phyloP scores from a whole-genome alignment of 2,797 vertebrate species.

The Sebastes steindachneri region DNA sequence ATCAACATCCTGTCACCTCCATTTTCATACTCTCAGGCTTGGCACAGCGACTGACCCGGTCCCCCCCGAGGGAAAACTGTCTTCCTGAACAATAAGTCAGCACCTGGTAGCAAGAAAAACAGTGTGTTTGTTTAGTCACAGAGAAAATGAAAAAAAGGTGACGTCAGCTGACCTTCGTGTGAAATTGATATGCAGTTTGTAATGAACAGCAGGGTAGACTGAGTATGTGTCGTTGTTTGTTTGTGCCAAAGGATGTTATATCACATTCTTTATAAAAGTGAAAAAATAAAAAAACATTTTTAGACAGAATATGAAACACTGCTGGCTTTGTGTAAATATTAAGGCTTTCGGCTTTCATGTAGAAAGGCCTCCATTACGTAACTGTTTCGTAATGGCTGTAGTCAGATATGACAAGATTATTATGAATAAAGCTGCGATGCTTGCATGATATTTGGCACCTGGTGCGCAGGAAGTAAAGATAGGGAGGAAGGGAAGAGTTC shows the following conservation, averaged over 20 bases:
- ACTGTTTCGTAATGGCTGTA: not conserved
- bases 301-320: not conserved
- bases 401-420: not conserved
- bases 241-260: not conserved
- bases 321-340: not conserved
- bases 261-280: not conserved
- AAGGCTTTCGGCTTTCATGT: not conserved
- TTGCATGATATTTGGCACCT: not conserved
- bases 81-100: conserved; percentile 52
- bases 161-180: conserved; percentile 12
- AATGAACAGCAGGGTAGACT: not conserved
- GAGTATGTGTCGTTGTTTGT: not conserved
- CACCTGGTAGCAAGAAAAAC: conserved; percentile 19
- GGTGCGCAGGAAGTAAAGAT: not conserved
- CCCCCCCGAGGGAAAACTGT: conserved; percentile 8
- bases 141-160: conserved; percentile 10
- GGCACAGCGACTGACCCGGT: conserved; percentile 39
- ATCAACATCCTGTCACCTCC: conserved; percentile 77
- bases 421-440: not conserved
- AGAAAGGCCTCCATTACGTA: not conserved
- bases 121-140: conserved; percentile 12
- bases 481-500: not conserved
- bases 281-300: not conserved
- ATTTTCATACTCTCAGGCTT: conserved; percentile 57
- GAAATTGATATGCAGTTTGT: conserved; percentile 9